Base-by-base conservation (phyloP, 2,888 invertebrate species). In the Heliothis peltigera region DNA sequence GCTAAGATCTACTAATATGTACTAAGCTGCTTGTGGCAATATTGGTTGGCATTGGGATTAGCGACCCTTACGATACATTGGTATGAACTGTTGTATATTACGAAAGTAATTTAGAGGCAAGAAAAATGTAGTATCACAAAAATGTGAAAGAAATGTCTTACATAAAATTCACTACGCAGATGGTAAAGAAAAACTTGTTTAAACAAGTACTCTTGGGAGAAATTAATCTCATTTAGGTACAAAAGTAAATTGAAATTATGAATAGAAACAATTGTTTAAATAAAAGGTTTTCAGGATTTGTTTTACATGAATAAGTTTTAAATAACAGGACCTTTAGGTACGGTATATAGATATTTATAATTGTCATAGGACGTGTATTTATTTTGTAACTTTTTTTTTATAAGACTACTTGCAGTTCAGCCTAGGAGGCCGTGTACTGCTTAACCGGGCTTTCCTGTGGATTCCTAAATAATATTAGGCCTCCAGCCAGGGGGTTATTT, bases 21-120 rank as follows among this genome's bases (percentile, higher is more conserved):
- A 39, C 63, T 56, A 12, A 58, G 22, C 15, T 28, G 17, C 4
- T 57, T 64, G 44, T 25, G 58, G 32, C 22, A 70, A 70, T 70
- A 64, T 70, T 70, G 64, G 22, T 39, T 35, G n/a, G 28, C 39
- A 32, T 5, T 49, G 1, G 53, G 70, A 69, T 69, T 64, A 64
- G 4, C 39, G 48, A 19, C 52, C 39, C 35, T 49, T 6, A n/a
- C 10, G 21, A 19, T 35, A 7, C 4, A 51, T 8, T 32, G 3
- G 42, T 42, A 62, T 52, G 51, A 35, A 43, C 17, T 35, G 42
- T 60, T 32, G 15, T 19, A 25, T 35, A 60, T 21, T 43, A 47
- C 43, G 18, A 53, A 8, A 19, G 0, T 3, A 25, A 59, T 51
- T 64, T 47, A 35, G 22, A 42, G 19, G 19, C 18, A 15, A 42